Percentiles rank a stretch among this genome's conserved stretches.
Evolutionary conservation across 2,797 vertebrate species (phyloP).

Genomic region (Neoniphon sammara): DNA sequence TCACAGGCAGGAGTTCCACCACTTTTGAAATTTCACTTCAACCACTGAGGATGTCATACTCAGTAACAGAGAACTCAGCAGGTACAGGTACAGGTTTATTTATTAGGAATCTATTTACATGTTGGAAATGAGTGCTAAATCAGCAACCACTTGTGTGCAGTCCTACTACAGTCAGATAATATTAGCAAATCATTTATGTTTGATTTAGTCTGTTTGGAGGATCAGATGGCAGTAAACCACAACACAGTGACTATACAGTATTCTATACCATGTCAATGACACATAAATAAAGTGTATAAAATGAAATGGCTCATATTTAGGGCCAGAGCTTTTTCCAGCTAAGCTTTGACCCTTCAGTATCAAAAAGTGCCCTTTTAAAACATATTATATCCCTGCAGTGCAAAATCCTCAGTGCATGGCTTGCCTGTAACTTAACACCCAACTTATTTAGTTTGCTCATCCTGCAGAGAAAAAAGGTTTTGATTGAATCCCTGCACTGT

Average conservation of each 20-base stretch:
- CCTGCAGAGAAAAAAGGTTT: neutral
- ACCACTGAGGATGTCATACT: too few species aligned
- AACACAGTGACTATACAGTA: constrained; percentile 7
- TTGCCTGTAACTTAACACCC: constrained; percentile 9
- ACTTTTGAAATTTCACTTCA: too few species aligned
- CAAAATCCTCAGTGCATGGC: constrained; percentile 5
- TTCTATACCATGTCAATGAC: neutral
- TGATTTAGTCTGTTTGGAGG: too few species aligned
- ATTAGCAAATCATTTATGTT: too few species aligned
- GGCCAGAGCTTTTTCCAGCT: neutral
- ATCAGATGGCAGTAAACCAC: neutral
- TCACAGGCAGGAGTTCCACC: too few species aligned
- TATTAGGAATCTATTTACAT: constrained; percentile 6
- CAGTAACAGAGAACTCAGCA: neutral
- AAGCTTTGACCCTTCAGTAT: neutral
- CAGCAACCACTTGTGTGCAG: neutral
- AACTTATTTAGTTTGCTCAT: neutral
- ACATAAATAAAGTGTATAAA: constrained; percentile 21
- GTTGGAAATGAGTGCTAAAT: too few species aligned
- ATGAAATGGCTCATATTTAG: constrained; percentile 35
- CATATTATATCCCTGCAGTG: neutral
- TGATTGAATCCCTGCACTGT: neutral
- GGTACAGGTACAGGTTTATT: neutral
- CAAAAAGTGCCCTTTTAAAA: constrained; percentile 43
- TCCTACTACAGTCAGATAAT: neutral